phyloP scores from a whole-genome alignment of 2,113 vertebrate species.

The Cyprichromis sp. region DNA sequence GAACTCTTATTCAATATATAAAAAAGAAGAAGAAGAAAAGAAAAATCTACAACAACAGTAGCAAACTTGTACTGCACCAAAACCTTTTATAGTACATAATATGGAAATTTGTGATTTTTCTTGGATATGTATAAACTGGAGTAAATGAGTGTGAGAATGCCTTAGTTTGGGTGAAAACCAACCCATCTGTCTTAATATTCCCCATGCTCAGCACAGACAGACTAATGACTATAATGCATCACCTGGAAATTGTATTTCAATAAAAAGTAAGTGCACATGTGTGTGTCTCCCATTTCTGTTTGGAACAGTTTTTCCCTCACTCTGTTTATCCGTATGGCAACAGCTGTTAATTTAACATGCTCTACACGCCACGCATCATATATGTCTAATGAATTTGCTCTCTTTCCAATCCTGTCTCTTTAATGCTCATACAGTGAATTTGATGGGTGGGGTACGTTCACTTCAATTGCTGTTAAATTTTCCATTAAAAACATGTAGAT shows the following conservation, averaged over 20 bases:
- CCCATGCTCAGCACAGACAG: conserved; percentile 18
- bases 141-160: conserved; percentile 3
- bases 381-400: not conserved
- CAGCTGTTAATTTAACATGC: not conserved
- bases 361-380: not conserved
- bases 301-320: not conserved
- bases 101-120: not conserved
- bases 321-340: not conserved
- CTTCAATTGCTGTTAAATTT: not conserved
- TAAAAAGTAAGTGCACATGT: conserved; percentile 9
- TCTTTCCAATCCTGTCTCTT: not conserved
- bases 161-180: not conserved
- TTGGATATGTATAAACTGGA: conserved; percentile 11
- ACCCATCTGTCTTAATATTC: conserved; percentile 45
- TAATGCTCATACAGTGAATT: not conserved
- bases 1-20: not conserved
- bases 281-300: not conserved
- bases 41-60: not conserved
- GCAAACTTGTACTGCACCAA: not conserved
- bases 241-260: conserved; percentile 50
- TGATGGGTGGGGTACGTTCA: not conserved
- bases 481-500: not conserved
- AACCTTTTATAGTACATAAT: not conserved
- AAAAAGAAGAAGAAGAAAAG: not conserved
- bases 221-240: conserved; percentile 58